Evolutionary conservation across 92 coral and sea anemone species (phyloP).

Genomic region (Epizoanthus illoricatus): DNA sequence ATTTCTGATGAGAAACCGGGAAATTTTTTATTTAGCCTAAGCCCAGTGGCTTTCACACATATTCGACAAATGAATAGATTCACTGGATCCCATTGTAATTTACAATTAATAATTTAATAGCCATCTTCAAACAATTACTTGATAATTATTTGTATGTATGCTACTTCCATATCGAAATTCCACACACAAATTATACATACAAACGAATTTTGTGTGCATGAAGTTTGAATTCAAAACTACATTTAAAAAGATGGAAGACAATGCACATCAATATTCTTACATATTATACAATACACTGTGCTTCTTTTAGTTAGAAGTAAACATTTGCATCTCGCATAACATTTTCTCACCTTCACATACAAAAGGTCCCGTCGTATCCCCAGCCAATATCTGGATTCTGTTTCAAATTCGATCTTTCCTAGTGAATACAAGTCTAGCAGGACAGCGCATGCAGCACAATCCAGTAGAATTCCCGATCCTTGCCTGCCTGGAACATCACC

Average conservation of each 20-base stretch:
- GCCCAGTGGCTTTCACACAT: background rate
- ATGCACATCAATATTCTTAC: conserved; percentile 9
- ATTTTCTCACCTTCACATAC: conserved; percentile 55
- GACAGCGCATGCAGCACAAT: conserved; percentile 58
- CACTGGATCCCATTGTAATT: too few relatives aligned
- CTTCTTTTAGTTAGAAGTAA: background rate
- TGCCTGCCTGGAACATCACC: conserved; percentile 72
- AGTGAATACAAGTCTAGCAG: conserved; percentile 57
- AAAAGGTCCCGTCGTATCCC: conserved; percentile 47
- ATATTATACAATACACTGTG: conserved; percentile 1
- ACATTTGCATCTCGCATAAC: conserved; percentile 3
- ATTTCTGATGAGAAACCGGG: too few relatives aligned
- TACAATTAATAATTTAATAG: background rate
- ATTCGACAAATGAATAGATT: background rate
- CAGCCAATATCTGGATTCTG: conserved; percentile 61
- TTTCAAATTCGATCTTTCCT: conserved; percentile 57
- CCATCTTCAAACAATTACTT: background rate
- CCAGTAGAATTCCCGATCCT: conserved; percentile 47
- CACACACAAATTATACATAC: background rate
- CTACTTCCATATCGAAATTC: background rate
- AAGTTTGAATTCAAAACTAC: background rate
- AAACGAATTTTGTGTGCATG: background rate
- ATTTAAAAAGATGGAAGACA: too few relatives aligned
- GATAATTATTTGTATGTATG: background rate
- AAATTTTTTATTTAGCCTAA: too few relatives aligned